Evolutionary conservation across 1,140 invertebrate species (phyloP), one percentile per base, ranked within the genome.

Genomic region (Caenorhabditis briggsae): DNA sequence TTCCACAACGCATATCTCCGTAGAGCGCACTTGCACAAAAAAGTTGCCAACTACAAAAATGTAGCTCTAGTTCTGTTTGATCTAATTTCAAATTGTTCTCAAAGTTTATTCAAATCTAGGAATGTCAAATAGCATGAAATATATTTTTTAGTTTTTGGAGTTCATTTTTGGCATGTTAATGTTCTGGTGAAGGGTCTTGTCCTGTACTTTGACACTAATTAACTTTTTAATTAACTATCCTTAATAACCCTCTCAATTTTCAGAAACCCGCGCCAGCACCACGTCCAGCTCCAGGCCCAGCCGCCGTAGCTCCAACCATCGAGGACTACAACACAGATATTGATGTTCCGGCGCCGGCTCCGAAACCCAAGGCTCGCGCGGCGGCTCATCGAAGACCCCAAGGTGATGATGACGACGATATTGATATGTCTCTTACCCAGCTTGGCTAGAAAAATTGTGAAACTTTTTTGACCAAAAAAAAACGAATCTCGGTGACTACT

Each of bases 271-370:
- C 41, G 41, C 70, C 70, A 50, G 70, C 70, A 20, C 41, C 64
- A 33, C 33, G 33, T 23, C 9, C 70, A 14, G 43, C 70, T 7
- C 18, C 20, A 12, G 70, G 46, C 16, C n/a, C 59, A 61, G 59
- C 20, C 8, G 33, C 70, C 16, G 65, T 46, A 11, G 70, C 70
- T 50, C 70, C 70, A 50, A 78, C 70, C 46, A 53, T 20, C 70
- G 70, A 78, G 70, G 70, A 78, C 70, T 78, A 78, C 70, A 78
- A 78, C 70, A 78, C 70, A 2, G 70, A 78, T n/a, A n/a, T 78
- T 33, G 70, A 78, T n/a, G 46, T 33, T 33, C 33, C 33, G 14
- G 64, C 46, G 1, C 46, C 70, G n/a, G 70, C 43, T 23, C 70
- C 70, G 12, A 78, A 78, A n/a, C 14, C 70, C 2, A 78, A 78